These are phyloP conservation scores for Phoenoteleia sp. DNA, from an alignment of 2,888 invertebrate species.

Conservation along the genomic window DNA sequence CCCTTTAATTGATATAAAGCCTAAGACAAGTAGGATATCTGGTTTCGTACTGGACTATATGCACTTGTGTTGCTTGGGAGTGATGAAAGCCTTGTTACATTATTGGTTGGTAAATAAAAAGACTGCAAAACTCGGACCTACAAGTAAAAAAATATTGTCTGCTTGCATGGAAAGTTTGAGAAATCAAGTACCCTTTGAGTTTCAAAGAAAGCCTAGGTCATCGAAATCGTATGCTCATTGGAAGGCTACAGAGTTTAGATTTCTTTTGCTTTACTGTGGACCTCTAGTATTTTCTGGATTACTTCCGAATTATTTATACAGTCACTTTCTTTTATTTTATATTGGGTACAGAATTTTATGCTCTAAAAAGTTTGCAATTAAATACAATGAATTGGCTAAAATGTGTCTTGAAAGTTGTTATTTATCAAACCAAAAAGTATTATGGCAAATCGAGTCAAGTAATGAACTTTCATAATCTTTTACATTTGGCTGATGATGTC, in stretches of 20 bases:
- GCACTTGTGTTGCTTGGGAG: neutral
- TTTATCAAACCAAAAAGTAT: neutral
- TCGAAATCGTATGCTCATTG: neutral
- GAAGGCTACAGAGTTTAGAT: constrained; percentile 2
- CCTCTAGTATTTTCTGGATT: constrained; percentile 2
- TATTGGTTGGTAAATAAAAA: constrained; percentile 1
- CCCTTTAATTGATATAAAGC: neutral
- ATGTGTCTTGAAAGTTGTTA: constrained; percentile 4
- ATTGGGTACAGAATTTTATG: constrained; percentile 35
- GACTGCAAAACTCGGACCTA: neutral
- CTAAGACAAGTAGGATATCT: neutral
- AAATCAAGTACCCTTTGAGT: neutral
- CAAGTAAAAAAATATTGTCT: neutral
- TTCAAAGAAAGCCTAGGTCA: neutral
- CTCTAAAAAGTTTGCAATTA: neutral
- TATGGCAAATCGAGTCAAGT: neutral
- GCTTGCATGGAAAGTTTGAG: neutral
- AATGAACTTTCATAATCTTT: constrained; percentile 13
- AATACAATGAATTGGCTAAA: neutral
- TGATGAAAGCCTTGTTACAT: neutral
- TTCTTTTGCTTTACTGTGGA: neutral
- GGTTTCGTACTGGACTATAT: neutral
- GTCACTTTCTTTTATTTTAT: constrained; percentile 36
- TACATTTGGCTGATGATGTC: too few species aligned
- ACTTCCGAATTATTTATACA: neutral